Base-by-base conservation (phyloP, 1,140 invertebrate genomes). In the Lanistes nyassanus region DNA sequence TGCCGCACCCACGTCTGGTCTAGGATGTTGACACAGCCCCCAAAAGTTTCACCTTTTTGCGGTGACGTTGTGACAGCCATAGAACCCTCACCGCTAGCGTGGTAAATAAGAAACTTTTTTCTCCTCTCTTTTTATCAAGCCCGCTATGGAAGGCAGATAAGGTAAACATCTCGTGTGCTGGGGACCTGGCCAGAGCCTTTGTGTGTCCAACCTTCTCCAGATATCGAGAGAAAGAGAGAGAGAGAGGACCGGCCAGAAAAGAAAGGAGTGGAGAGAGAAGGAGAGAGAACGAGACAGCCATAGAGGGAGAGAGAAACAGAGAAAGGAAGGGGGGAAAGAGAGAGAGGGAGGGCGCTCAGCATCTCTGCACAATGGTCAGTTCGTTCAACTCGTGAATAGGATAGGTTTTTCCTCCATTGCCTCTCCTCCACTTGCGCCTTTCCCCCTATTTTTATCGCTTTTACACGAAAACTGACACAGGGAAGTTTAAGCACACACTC, bases 81-180 rank as follows among this genome's bases (percentile, higher is more conserved):
- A 69, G 67, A 69, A 69, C 19, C 67, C 67, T 69, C 53, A 31
- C 67, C 31, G 47, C 42, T 16, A 51, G 3, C 23, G 47, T n/a
- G 65, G 65, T 67, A 67, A 67, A 67, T 67, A 67, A 67, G 67
- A 31, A 55, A 55, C 67, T 69, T 69, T 69, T 69, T 37, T 69
- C 42, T 9, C 67, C 5, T 1, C 2, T 6, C 2, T 6, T 47
- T 47, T 47, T 47, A 13, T 2, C 42, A 47, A 47, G 42, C 42
- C 42, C 42, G 42, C 42, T 47, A 26, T 26, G 23, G 56, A n/a
- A 60, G 56, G 23, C 42, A 51, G 42, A 69, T 69, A 37, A 29
- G 29, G 67, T 31, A 69, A 69, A 69, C 67, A 69, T 47, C 36
- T n/a, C 26, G 31, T n/a, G 47, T n/a, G n/a, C 67, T 69, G 47